Percentiles rank a stretch among this genome's conserved stretches.
Evolutionary conservation across 2,888 invertebrate species (phyloP).

Genomic region (Phalera bucephala): DNA sequence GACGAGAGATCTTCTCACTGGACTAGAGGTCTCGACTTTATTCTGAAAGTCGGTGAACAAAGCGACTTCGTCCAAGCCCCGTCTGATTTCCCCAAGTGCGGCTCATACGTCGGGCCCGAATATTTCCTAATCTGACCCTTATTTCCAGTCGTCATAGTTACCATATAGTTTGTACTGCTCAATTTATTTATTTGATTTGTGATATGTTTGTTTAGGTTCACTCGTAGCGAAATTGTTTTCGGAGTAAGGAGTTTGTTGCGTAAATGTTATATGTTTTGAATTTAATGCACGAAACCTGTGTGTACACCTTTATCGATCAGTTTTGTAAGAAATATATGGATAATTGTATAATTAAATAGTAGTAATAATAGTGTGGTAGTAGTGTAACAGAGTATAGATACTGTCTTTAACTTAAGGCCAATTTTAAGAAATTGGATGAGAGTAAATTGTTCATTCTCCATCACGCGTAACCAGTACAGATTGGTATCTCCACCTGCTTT

Average conservation of each 20-base stretch:
- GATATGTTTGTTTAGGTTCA: slow-evolving; percentile 36
- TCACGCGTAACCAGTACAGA: no score
- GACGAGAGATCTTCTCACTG: slow-evolving; percentile 89
- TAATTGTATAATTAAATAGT: no score
- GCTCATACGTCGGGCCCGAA: slow-evolving; percentile 89
- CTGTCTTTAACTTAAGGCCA: no score
- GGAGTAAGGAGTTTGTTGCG: slow-evolving; percentile 1
- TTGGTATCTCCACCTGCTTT: no score
- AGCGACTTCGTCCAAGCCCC: slow-evolving; percentile 87
- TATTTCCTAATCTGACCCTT: slow-evolving; percentile 84
- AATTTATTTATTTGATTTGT: slow-evolving; percentile 53
- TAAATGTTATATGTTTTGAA: background rate
- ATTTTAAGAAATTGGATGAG: no score
- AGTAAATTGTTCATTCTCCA: no score
- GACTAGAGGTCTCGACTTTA: slow-evolving; percentile 89
- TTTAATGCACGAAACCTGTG: no score
- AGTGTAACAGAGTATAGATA: no score
- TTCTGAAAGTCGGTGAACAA: slow-evolving; percentile 87
- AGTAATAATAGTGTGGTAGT: no score
- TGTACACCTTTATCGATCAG: no score
- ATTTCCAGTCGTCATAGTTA: slow-evolving; percentile 23
- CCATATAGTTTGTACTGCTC: slow-evolving; percentile 35
- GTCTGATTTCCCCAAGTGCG: slow-evolving; percentile 89
- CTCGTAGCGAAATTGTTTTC: slow-evolving; percentile 21
- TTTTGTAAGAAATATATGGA: no score